phyloP scores from a whole-genome alignment of 1,140 invertebrate genomes.

The Caligus rogercresseyi region DNA sequence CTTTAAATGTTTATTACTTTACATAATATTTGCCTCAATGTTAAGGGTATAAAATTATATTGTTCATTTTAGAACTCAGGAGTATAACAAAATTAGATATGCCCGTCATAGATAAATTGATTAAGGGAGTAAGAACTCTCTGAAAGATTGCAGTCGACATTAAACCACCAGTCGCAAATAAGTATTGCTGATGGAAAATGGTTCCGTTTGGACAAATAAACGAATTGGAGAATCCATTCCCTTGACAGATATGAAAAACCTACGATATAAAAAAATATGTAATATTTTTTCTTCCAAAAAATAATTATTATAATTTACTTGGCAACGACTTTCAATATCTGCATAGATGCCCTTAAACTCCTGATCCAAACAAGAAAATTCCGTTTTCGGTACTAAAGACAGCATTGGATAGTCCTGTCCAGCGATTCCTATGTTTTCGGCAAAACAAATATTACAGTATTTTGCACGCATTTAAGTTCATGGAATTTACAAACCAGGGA shows the following conservation, averaged over 20 bases:
- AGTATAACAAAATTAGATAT: too few species aligned
- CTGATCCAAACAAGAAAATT: conserved; percentile 31
- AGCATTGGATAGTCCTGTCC: conserved; percentile 33
- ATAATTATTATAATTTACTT: conserved; percentile 26
- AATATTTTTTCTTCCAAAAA: background rate
- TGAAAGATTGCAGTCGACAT: conserved; percentile 32
- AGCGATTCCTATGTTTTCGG: conserved; percentile 27
- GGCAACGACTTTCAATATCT: conserved; percentile 32
- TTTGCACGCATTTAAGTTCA: background rate
- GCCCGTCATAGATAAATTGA: conserved; percentile 26
- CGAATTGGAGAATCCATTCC: conserved; percentile 31
- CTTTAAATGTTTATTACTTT: too few species aligned
- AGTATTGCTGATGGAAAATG: conserved; percentile 37
- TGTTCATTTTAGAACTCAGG: too few species aligned
- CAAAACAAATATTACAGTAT: background rate
- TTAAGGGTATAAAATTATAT: too few species aligned
- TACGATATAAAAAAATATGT: conserved; percentile 22
- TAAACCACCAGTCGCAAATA: conserved; percentile 41
- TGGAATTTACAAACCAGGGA: background rate
- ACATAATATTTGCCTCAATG: too few species aligned
- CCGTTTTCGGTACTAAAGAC: conserved; percentile 29
- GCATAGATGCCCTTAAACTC: conserved; percentile 33
- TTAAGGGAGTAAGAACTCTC: conserved; percentile 31
- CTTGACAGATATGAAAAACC: conserved; percentile 39
- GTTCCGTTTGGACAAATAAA: conserved; percentile 38